Base-by-base conservation (phyloP, 2,888 invertebrate genomes). In the Seira ritae region DNA sequence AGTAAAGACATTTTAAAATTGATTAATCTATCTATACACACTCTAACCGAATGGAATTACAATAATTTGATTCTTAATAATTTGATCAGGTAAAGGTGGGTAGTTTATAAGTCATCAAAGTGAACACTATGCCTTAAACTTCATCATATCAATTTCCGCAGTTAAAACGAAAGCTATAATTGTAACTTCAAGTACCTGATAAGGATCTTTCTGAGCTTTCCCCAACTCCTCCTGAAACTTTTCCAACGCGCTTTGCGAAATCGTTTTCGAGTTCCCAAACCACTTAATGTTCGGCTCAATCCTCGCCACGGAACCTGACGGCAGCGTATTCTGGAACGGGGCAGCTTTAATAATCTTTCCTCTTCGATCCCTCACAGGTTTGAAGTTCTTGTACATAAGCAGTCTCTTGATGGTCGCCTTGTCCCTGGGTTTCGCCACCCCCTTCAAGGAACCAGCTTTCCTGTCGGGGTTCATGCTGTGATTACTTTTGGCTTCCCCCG, bases 201-300 rank as follows among this genome's bases (percentile, higher is more conserved):
- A 99, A 0, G 99, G 99, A 92, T 99, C 98, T 90, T 95, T 97
- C 75, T 97, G 93, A 37, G 96, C 98, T 89, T 96, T 96, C 19
- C 97, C 98, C 90, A 99, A 94, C 91, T 98, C 98, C 62, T 96
- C 96, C 92, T 99, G 96, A 90, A 97, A 96, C 90, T 96, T 96
- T 91, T 96, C 96, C 37, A 97, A 90, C 0, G 96, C 95, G 90
- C 93, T 95, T 91, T 99, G 99, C 0, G 97, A 96, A 88, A 99
- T 97, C 0, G 99, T 98, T 86, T 98, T 93, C 0, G 99, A 98
- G 91, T 99, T 99, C 17, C 98, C 98, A 91, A 99, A 99, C 99
- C 99, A 99, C 91, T 96, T 97, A 89, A 98, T 96, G 89, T 97
- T 98, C 1, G 99, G 99, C 91, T 98, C 99, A 0, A 99, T 97